Percentiles rank a stretch among this genome's conserved stretches.
Evolutionary conservation across 2,113 vertebrate genomes (phyloP).

Genomic region (Colinus virginianus): DNA sequence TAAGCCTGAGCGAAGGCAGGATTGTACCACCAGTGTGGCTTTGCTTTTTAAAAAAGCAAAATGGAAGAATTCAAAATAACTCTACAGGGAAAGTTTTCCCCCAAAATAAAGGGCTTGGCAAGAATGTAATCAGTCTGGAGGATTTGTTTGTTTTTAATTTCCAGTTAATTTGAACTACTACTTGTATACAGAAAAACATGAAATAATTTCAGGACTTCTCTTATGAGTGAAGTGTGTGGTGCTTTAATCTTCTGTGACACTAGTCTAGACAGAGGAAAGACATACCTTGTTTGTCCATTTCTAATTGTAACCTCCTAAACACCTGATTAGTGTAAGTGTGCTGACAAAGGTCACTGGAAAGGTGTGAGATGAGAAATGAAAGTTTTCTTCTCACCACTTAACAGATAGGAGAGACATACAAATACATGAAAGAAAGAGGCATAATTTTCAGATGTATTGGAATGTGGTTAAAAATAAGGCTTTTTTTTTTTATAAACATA

Average conservation of each 20-base stretch:
- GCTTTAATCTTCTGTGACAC: no score
- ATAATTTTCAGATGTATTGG: background rate
- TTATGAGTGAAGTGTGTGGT: no score
- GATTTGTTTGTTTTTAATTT: no score
- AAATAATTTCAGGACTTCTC: no score
- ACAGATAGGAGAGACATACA: background rate
- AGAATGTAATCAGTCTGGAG: background rate
- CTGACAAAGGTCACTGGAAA: background rate
- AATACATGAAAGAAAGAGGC: accelerated
- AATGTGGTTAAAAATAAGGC: background rate
- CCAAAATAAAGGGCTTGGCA: background rate
- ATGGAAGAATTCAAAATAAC: background rate
- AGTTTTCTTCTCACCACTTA: background rate
- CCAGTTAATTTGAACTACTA: no score
- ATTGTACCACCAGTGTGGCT: background rate
- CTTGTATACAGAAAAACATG: no score
- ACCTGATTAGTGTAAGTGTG: background rate
- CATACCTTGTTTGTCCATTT: background rate
- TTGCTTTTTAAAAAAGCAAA: background rate
- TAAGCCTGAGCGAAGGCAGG: background rate
- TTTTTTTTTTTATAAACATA: background rate
- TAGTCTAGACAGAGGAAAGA: background rate
- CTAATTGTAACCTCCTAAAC: accelerated
- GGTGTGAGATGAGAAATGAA: accelerated
- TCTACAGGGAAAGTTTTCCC: background rate